Evolutionary conservation across 2,888 invertebrate species (phyloP).

Genomic region (Thecophora atra): DNA sequence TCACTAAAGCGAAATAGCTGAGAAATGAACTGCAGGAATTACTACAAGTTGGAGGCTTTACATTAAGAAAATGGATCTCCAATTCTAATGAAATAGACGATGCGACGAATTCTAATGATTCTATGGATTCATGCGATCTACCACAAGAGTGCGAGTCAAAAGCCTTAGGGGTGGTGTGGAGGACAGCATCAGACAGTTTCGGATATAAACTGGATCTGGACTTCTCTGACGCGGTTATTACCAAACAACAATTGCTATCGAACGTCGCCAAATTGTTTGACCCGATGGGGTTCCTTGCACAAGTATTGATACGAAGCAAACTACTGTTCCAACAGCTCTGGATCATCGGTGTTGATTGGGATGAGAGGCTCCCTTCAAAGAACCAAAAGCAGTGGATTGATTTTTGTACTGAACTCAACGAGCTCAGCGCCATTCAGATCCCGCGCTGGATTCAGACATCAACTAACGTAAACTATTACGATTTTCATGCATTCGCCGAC

Average conservation of each 20-base stretch:
- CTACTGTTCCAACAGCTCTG: not conserved
- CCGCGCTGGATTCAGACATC: not conserved
- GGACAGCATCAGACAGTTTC: not conserved
- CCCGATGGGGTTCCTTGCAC: slow-evolving; percentile 3
- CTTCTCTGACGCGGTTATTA: not conserved
- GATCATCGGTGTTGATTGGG: not conserved
- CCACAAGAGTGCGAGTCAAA: not conserved
- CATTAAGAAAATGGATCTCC: slow-evolving; percentile 8
- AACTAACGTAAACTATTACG: no score
- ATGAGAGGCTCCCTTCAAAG: not conserved
- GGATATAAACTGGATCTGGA: not conserved
- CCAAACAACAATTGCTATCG: slow-evolving; percentile 7
- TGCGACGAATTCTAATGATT: not conserved
- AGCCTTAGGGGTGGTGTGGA: slow-evolving; percentile 1
- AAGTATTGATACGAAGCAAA: no score
- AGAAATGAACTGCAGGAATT: not conserved
- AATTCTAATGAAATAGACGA: not conserved
- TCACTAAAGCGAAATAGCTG: not conserved
- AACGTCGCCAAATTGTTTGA: slow-evolving; percentile 22
- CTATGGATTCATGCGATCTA: not conserved
- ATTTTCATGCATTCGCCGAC: no score
- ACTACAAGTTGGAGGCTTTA: not conserved
- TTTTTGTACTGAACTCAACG: not conserved
- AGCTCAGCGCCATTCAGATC: not conserved
- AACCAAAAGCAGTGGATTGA: not conserved